Evolutionary conservation across 2,113 vertebrate species (phyloP), one percentile per base, ranked within the genome.

Genomic region (Carettochelys insculpta): DNA sequence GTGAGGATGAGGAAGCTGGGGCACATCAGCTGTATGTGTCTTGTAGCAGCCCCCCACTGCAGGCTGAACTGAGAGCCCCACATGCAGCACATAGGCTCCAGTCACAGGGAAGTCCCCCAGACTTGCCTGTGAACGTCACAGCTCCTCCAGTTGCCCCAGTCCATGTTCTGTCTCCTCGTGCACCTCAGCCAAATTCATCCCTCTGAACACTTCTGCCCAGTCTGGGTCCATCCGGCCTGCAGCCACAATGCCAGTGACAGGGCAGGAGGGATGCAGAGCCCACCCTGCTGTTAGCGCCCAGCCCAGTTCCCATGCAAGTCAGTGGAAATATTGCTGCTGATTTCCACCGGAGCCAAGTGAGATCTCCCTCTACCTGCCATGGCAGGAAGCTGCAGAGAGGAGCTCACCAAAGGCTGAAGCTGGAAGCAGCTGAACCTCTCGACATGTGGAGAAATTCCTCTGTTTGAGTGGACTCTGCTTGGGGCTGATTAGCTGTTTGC

Each of bases 221-320:
- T 68, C 61, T 29, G 54, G 10, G 12, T 29, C n/a, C n/a, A 17
- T 38, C 16, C 34, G 10, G 34, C 61, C 34, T 2, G 31, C 31
- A 65, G 61, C 34, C 61, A 6, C 61, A 16, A 20, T n/a, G 17
- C 61, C 16, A 68, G 61, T n/a, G 20, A 0, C n/a, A 43, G 2
- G 1, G 5, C 80, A 56, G 43, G 51, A 2, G 3, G 81, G 89
- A 53, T 0, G 0, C 52, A 81, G 16, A 5, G n/a, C 45, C 31
- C 83, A 12, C 7, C 89, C 58, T 50, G 4, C n/a, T n/a, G 10
- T 92, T 75, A 41, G 34, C 17, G 73, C 43, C 29, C 0, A 0
- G 13, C 79, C 27, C 31, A 83, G 4, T 51, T 82, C 3, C 71
- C 76, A 58, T 20, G n/a, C 47, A 83, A 77, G 53, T 2, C 3